Evolutionary conservation across 2,113 vertebrate species (phyloP).

Genomic region (Myiopsitta monachus): DNA sequence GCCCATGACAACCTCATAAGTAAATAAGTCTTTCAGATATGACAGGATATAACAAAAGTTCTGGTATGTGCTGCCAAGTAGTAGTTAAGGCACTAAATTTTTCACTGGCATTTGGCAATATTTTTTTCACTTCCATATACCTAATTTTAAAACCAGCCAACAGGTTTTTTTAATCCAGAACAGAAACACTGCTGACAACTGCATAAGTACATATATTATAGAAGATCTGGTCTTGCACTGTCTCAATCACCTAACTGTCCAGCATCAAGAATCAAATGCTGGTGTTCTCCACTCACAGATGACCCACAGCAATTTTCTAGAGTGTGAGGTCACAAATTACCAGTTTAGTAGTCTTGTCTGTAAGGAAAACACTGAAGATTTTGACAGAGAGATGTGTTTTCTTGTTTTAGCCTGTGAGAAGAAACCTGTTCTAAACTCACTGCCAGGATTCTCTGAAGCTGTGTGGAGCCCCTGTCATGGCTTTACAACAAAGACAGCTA

Average conservation of each 20-base stretch:
- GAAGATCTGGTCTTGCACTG: not conserved
- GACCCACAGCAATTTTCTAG: not conserved
- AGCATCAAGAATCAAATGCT: not conserved
- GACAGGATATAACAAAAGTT: not conserved
- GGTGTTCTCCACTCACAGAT: not conserved
- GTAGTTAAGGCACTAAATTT: not conserved
- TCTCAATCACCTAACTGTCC: not conserved
- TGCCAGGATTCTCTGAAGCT: not conserved
- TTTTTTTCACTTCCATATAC: not conserved
- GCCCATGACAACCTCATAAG: not conserved
- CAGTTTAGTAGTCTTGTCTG: not conserved
- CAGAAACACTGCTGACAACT: not conserved
- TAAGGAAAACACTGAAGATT: not conserved
- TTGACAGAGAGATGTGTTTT: not conserved
- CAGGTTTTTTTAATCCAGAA: not conserved
- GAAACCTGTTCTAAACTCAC: not conserved
- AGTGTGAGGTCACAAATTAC: fast-evolving
- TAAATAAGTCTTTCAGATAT: not conserved
- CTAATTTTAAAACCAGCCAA: not conserved
- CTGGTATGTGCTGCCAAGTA: not conserved
- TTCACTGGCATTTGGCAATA: not conserved
- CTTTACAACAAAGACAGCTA: not conserved
- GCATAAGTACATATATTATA: not conserved
- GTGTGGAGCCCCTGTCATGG: fast-evolving
- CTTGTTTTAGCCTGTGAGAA: not conserved